Conservation (phyloP, 1,140 invertebrate species). For the Drosophila saltans region DNA sequence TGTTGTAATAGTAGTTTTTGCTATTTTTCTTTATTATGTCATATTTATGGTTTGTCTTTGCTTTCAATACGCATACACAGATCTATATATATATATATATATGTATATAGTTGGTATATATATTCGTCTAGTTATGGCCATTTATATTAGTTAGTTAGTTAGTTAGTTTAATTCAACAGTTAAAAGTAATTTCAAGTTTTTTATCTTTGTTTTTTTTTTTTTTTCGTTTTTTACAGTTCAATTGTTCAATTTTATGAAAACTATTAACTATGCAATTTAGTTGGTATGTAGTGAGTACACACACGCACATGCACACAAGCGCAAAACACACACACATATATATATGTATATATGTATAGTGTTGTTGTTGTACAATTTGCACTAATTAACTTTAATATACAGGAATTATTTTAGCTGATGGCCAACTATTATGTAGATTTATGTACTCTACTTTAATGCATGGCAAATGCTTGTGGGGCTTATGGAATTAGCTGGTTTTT, state of each 20-base stretch:
- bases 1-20: constrained; percentile 48
- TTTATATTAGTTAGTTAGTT: constrained; percentile 38
- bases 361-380: constrained; percentile 6
- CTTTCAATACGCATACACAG: not conserved
- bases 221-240: constrained; percentile 54
- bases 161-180: constrained; percentile 48
- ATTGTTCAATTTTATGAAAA: constrained; percentile 63
- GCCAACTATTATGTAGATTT: constrained; percentile 49
- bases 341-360: constrained; percentile 21
- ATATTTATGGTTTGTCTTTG: constrained; percentile 39
- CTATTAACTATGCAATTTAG: constrained; percentile 46
- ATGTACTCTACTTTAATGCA: constrained; percentile 41
- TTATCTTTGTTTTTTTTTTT: constrained; percentile 28
- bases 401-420: constrained; percentile 60
- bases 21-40: constrained; percentile 51
- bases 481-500: constrained; percentile 47
- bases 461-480: constrained; percentile 45
- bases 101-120: constrained; percentile 11
- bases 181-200: constrained; percentile 60
- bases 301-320: constrained; percentile 2
- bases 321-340: constrained; percentile 20
- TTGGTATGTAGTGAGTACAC: not conserved
- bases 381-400: constrained; percentile 75
- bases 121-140: constrained; percentile 43
- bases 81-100: constrained; percentile 17